These are phyloP conservation scores for Allophyes oxyacanthae DNA, from an alignment of 2,888 invertebrate species.

Conservation along the genomic window DNA sequence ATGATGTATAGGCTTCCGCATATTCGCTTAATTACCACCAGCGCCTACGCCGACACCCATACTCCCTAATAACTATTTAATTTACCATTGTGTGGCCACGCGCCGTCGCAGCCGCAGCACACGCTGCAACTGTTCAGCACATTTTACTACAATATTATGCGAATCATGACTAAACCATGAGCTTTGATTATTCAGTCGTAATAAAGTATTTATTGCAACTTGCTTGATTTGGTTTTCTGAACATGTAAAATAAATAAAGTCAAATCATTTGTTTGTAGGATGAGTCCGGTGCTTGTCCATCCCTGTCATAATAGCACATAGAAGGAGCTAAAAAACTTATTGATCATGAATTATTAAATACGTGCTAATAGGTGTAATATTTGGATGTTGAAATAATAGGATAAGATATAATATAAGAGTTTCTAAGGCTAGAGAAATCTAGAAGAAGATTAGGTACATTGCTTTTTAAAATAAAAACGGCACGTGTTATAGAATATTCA, in stretches of 20 bases:
- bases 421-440: no score
- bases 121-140: slow-evolving; percentile 36
- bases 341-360: no score
- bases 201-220: not conserved
- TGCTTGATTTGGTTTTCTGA: slow-evolving; percentile 2
- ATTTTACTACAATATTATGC: slow-evolving; percentile 18
- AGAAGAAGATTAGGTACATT: not conserved
- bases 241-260: no score
- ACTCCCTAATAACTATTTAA: slow-evolving; percentile 43
- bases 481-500: not conserved
- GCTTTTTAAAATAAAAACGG: not conserved
- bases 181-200: slow-evolving; percentile 11
- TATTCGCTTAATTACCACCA: slow-evolving; percentile 74
- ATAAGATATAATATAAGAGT: no score
- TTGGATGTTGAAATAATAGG: no score
- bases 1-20: slow-evolving; percentile 80
- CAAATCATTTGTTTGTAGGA: not conserved
- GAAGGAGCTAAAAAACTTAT: not conserved
- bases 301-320: not conserved
- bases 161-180: slow-evolving; percentile 17
- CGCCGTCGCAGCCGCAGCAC: slow-evolving; percentile 39
- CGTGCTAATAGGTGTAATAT: no score
- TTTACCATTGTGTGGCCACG: slow-evolving; percentile 45
- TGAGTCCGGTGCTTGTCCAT: not conserved
- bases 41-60: slow-evolving; percentile 42